Conservation (phyloP, 2,888 invertebrate genomes). For the Epiblema foenella region DNA sequence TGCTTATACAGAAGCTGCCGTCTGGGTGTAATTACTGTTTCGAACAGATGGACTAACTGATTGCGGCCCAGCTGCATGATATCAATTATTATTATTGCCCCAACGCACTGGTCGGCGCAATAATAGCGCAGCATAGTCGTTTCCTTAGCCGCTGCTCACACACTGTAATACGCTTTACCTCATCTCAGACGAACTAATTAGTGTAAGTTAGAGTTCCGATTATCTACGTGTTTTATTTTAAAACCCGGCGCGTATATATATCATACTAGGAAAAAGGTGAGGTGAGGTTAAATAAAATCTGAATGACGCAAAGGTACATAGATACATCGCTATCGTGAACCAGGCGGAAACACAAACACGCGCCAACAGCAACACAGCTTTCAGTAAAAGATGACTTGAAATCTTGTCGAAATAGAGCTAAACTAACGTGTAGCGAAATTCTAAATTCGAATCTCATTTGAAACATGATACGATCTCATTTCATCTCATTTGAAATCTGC, state of each 20-base stretch:
- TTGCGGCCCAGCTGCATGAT: neutral
- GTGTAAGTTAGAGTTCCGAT: neutral
- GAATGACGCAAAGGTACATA: neutral
- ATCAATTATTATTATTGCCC: slow-evolving; percentile 1
- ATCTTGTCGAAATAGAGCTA: neutral
- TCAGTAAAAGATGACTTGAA: neutral
- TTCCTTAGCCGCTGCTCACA: neutral
- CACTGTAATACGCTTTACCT: neutral
- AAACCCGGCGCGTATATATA: no score
- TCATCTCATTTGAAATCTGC: neutral
- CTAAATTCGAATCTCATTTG: slow-evolving; percentile 5
- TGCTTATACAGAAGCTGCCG: neutral
- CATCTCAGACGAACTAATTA: neutral
- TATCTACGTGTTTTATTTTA: neutral
- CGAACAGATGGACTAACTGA: slow-evolving; percentile 5
- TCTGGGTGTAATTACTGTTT: slow-evolving; percentile 7
- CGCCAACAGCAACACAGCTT: neutral
- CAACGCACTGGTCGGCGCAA: neutral
- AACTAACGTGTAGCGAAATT: neutral
- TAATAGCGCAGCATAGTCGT: neutral
- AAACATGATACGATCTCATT: no score
- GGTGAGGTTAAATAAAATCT: neutral
- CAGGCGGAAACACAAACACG: neutral
- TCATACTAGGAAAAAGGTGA: no score
- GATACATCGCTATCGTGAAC: no score